phyloP scores from a whole-genome alignment of 2,113 vertebrate genomes.

The Chunga burmeisteri region DNA sequence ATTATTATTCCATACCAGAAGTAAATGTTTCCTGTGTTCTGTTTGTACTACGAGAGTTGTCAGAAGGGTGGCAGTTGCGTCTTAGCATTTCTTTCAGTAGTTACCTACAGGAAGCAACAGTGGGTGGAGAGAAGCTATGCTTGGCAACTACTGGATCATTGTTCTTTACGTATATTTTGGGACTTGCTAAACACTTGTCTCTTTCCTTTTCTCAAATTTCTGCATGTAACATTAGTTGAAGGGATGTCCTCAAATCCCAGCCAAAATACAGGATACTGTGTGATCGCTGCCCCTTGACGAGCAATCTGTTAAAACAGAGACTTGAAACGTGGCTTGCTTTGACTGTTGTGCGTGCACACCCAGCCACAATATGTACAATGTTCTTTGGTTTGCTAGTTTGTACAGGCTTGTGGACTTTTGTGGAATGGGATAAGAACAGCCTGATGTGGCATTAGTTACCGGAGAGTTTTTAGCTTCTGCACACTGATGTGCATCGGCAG shows the following conservation, averaged over 20 bases:
- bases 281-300: not conserved
- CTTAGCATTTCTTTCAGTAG: not conserved
- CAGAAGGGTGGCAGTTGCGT: not conserved
- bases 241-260: not conserved
- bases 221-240: not conserved
- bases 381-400: not conserved
- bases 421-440: not conserved
- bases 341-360: not conserved
- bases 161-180: slow-evolving; percentile 14
- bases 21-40: not conserved
- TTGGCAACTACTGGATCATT: slow-evolving; percentile 8
- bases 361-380: rapidly evolving
- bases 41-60: not conserved
- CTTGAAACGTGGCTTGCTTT: not conserved
- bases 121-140: not conserved
- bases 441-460: not conserved
- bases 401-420: not conserved
- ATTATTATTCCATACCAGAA: not conserved
- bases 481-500: rapidly evolving
- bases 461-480: not conserved
- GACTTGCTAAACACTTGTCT: not conserved
- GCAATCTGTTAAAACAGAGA: not conserved
- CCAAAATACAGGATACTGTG: not conserved
- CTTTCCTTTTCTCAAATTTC: not conserved
- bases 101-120: slow-evolving; percentile 2